Evolutionary conservation across 2,797 vertebrate genomes (phyloP).

Genomic region (Clarias pachynema): DNA sequence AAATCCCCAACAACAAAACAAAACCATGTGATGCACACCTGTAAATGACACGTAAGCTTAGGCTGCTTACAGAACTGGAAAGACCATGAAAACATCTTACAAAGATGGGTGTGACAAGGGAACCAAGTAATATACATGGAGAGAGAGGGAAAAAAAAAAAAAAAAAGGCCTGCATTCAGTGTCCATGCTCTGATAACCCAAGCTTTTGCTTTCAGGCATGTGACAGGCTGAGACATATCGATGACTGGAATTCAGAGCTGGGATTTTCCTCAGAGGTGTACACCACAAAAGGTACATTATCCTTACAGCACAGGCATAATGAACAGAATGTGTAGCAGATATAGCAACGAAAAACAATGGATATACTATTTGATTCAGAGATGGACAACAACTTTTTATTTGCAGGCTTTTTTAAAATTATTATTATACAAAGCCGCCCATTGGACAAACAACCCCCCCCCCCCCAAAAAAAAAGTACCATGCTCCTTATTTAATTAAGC

Average conservation of each 20-base stretch:
- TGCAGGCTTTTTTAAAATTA: neutral
- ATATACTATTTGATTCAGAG: neutral
- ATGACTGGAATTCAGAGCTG: slow-evolving; percentile 18
- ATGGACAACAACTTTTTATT: no score
- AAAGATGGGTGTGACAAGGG: slow-evolving; percentile 35
- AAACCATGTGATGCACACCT: slow-evolving; percentile 15
- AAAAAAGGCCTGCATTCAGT: neutral
- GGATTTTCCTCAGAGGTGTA: slow-evolving; percentile 16
- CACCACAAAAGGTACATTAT: slow-evolving; percentile 32
- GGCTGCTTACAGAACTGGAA: neutral
- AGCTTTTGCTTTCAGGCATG: slow-evolving; percentile 21
- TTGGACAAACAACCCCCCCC: neutral
- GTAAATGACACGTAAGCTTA: slow-evolving; percentile 15
- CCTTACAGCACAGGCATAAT: neutral
- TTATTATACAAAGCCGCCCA: neutral
- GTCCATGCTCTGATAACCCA: slow-evolving; percentile 5
- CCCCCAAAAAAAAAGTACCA: neutral
- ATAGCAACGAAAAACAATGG: neutral
- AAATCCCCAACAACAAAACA: neutral
- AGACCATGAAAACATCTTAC: slow-evolving; percentile 9
- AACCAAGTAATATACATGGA: neutral
- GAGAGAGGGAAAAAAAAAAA: no score
- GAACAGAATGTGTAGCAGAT: neutral
- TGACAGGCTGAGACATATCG: slow-evolving; percentile 36
- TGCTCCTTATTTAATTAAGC: neutral